Evolutionary conservation across 2,797 vertebrate species (phyloP), one percentile per base, ranked within the genome.

Genomic region (Nannoperca obscura): DNA sequence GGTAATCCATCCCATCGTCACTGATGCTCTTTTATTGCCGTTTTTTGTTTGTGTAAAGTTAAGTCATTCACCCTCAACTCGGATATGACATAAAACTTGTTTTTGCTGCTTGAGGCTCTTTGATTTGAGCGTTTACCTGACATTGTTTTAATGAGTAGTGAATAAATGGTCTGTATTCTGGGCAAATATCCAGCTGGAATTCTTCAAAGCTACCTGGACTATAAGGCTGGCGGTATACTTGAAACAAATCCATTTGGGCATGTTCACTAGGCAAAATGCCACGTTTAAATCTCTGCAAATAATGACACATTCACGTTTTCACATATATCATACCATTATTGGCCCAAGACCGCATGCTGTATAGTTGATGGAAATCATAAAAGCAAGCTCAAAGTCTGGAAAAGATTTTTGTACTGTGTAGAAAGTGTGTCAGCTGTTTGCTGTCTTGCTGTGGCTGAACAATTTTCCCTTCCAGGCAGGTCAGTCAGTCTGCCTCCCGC

Each of bases 131-230:
- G 5, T 55, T 78, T 88, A 80, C 42, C 79, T 15, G 5, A 61
- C 72, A 80, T 86, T 72, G 61, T 78, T 85, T 80, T 19, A 60
- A 78, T 81, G 47, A 27, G 71, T 30, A 57, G 60, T 46, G 40
- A 83, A 24, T 46, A 65, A 38, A 65, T 50, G 63, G 38, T 54
- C 17, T 30, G 67, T 46, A 67, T 86, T 76, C 63, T 74, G 61
- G 76, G 81, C 73, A 76, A 13, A 67, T 49, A 34, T 85, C 82
- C 85, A 82, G n/a, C n/a, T 42, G 2, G 19, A 74, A 17, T 53
- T 69, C 57, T 77, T 82, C 74, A 78, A 80, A 80, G 61, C 50
- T 71, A 86, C 70, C 80, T 80, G 58, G 54, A 42, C 46, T 55
- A 3, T 44, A 6, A 62, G 27, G 40, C 58, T 30, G 64, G 34